phyloP scores from a whole-genome alignment of 2,888 invertebrate genomes.

The Parascotia fuliginaria region DNA sequence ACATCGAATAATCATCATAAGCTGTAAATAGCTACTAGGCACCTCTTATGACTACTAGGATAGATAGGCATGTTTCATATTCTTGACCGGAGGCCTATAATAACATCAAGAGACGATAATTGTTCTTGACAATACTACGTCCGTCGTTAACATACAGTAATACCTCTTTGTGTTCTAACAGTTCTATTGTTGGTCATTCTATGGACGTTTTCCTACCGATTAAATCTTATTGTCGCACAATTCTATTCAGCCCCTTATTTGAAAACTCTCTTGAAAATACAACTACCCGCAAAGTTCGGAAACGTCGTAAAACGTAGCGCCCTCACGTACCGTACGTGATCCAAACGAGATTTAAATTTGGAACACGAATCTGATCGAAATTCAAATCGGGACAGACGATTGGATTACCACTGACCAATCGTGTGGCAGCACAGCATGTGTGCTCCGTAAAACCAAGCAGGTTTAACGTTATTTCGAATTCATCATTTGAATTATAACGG shows the following conservation, averaged over 20 bases:
- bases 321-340: conserved; percentile 45
- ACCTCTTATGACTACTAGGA: no score
- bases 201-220: neutral
- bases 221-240: conserved; percentile 8
- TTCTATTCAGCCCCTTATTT: conserved; percentile 10
- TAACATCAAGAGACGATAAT: no score
- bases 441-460: conserved; percentile 27
- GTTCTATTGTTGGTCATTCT: neutral
- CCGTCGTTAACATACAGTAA: no score
- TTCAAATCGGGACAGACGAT: conserved; percentile 41
- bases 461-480: conserved; percentile 33
- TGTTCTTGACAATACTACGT: no score
- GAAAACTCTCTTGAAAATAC: conserved; percentile 20
- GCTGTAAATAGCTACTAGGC: no score
- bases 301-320: conserved; percentile 30
- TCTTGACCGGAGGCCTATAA: no score
- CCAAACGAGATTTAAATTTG: conserved; percentile 46
- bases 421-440: conserved; percentile 28
- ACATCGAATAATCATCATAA: no score
- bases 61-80: no score
- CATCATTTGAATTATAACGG: conserved; percentile 17
- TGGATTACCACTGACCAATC: conserved; percentile 43
- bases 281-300: conserved; percentile 30
- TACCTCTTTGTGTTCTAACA: neutral
- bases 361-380: conserved; percentile 47